These are phyloP conservation scores for Pseudois nayaur DNA, from an alignment of 2,113 vertebrate genomes.

Conservation along the genomic window DNA sequence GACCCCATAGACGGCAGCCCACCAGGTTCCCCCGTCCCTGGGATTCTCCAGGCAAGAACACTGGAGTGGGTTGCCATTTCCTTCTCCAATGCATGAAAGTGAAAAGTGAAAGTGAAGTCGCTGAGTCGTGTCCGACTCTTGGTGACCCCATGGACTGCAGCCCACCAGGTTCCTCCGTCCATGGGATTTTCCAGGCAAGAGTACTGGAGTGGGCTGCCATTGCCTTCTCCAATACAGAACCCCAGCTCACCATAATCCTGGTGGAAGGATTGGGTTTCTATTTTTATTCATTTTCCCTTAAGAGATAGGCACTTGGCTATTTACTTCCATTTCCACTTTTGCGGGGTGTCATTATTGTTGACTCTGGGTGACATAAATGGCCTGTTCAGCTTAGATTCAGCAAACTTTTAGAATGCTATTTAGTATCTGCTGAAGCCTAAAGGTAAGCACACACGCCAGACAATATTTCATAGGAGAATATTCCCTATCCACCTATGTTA, in stretches of 20 bases:
- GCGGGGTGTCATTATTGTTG: background rate
- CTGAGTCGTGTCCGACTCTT: too few relatives aligned
- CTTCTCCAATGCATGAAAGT: too few relatives aligned
- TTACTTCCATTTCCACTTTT: slow-evolving; percentile 7
- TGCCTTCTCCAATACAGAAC: background rate
- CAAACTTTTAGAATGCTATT: slow-evolving; percentile 62
- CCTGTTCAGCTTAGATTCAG: slow-evolving; percentile 57
- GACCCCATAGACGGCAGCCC: too few relatives aligned
- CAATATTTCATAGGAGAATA: slow-evolving; percentile 66
- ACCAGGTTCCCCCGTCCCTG: too few relatives aligned
- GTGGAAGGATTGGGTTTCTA: background rate
- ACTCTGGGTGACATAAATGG: slow-evolving; percentile 43
- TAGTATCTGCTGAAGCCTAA: slow-evolving; percentile 65
- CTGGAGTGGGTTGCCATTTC: too few relatives aligned
- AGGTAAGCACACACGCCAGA: slow-evolving; percentile 54
- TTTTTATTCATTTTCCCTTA: slow-evolving; percentile 20
- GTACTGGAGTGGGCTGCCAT: too few relatives aligned
- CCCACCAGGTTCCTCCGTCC: too few relatives aligned
- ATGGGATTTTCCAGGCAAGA: too few relatives aligned
- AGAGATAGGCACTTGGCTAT: background rate
- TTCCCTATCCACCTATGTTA: slow-evolving; percentile 58
- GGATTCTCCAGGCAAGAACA: too few relatives aligned
- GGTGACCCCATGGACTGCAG: too few relatives aligned
- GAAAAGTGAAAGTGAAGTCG: too few relatives aligned
- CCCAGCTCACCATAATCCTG: background rate